A percentile compares a stretch with the other conserved stretches of the same genome.
phyloP scores from a whole-genome alignment of 1,140 invertebrate species.

The Teleopsis dalmanni region DNA sequence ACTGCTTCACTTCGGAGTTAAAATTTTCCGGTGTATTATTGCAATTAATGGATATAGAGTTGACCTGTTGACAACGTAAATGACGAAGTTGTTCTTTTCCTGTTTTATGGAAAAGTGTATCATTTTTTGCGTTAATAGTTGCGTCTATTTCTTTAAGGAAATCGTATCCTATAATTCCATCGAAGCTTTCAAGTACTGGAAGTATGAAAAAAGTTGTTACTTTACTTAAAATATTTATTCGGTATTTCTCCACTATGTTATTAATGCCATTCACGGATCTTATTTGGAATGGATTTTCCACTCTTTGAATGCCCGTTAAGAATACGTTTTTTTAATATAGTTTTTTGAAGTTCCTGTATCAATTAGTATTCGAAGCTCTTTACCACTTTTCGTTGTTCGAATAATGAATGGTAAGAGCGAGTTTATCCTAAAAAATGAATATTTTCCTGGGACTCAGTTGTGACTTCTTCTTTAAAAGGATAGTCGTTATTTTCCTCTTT shows the following conservation, averaged over 20 bases:
- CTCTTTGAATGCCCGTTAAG: background rate
- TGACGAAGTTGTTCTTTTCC: background rate
- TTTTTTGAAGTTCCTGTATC: conserved; percentile 15
- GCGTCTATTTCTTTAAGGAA: conserved; percentile 2
- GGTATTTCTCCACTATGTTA: conserved; percentile 12
- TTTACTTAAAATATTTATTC: conserved; percentile 4
- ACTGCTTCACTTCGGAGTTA: background rate
- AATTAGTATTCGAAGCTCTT: conserved; percentile 15
- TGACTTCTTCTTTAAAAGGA: background rate
- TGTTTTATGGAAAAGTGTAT: background rate
- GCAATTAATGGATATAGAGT: background rate
- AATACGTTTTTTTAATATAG: conserved; percentile 11
- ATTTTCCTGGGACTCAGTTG: background rate
- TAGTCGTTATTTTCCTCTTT: background rate
- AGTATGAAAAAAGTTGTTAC: conserved; percentile 1
- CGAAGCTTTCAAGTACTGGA: background rate
- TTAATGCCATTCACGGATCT: conserved; percentile 12
- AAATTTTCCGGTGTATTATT: conserved; percentile 1
- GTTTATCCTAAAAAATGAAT: conserved; percentile 15
- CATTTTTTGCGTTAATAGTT: conserved; percentile 1
- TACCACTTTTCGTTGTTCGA: conserved; percentile 8
- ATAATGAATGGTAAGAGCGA: conserved; percentile 13
- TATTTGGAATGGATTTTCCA: conserved; percentile 11
- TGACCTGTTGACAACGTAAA: background rate
- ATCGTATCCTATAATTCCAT: conserved; percentile 7